phyloP scores from a whole-genome alignment of 2,888 invertebrate species.

The Leucozona laternaria region DNA sequence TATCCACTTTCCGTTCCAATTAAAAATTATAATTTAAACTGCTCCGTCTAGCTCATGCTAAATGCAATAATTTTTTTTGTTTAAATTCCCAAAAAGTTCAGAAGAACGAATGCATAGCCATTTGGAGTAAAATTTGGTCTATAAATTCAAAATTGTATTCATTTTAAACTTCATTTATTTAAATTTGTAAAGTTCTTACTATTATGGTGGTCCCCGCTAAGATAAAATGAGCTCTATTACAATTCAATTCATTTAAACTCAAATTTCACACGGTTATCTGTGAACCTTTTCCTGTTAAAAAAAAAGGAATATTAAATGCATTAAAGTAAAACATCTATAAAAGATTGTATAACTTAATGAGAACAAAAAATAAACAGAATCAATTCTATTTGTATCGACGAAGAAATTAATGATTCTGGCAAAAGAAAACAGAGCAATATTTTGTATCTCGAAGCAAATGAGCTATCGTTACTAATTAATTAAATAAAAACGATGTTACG shows the following conservation, averaged over 20 bases:
- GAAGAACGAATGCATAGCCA: too few relatives aligned
- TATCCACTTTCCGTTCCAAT: too few relatives aligned
- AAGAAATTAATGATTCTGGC: background rate
- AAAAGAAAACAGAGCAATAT: slow-evolving; percentile 15
- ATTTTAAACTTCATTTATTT: too few relatives aligned
- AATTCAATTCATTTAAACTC: background rate
- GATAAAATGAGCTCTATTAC: background rate
- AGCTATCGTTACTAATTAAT: slow-evolving; percentile 8
- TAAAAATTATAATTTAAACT: too few relatives aligned
- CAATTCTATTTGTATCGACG: background rate
- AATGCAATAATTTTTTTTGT: too few relatives aligned
- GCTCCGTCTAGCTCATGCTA: too few relatives aligned
- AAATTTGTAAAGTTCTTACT: background rate
- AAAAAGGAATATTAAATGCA: background rate
- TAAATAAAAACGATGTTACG: background rate
- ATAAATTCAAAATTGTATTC: too few relatives aligned
- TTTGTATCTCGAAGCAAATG: background rate
- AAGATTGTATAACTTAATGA: background rate
- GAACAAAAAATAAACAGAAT: background rate
- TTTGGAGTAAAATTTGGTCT: too few relatives aligned
- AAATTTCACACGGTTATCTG: slow-evolving; percentile 8
- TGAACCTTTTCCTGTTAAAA: background rate
- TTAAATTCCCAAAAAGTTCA: too few relatives aligned
- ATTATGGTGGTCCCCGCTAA: background rate
- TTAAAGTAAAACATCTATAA: slow-evolving; percentile 4